Conservation (phyloP, 2,888 invertebrate species). For the Platycnemis pennipes region DNA sequence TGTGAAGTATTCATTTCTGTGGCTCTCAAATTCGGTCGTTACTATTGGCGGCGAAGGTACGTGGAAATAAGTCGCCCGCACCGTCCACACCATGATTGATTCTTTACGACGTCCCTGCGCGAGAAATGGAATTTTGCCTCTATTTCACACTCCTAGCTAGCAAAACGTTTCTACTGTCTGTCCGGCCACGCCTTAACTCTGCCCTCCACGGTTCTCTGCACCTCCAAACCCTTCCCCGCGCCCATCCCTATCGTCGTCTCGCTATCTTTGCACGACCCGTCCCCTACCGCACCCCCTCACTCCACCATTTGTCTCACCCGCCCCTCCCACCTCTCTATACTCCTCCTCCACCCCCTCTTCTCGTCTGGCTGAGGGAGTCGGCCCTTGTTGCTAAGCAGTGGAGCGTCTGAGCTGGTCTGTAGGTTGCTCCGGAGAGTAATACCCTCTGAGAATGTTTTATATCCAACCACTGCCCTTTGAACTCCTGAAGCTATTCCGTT, state of each 20-base stretch:
- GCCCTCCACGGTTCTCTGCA: not conserved
- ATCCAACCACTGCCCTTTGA: conserved; percentile 22
- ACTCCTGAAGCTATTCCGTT: not conserved
- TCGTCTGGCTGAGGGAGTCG: conserved; percentile 51
- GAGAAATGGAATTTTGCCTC: not conserved
- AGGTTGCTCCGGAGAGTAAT: conserved; percentile 44
- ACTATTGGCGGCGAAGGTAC: too few species aligned
- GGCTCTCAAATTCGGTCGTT: too few species aligned
- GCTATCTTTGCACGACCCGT: not conserved
- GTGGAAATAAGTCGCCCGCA: too few species aligned
- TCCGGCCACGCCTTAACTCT: not conserved
- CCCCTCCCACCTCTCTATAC: not conserved
- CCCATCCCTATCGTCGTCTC: not conserved
- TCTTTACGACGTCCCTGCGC: not conserved
- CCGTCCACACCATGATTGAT: not conserved
- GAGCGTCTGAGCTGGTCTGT: conserved; percentile 30
- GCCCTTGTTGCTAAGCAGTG: conserved; percentile 59
- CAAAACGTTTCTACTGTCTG: not conserved
- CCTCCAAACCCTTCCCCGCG: not conserved
- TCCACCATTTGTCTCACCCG: conserved; percentile 4
- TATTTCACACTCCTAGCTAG: not conserved
- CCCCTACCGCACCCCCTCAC: not conserved
- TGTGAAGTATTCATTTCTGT: too few species aligned
- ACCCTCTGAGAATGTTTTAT: conserved; percentile 45
- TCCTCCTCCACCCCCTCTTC: not conserved